Base-by-base conservation (phyloP, 2,888 invertebrate species). In the Limnephilus rhombicus region DNA sequence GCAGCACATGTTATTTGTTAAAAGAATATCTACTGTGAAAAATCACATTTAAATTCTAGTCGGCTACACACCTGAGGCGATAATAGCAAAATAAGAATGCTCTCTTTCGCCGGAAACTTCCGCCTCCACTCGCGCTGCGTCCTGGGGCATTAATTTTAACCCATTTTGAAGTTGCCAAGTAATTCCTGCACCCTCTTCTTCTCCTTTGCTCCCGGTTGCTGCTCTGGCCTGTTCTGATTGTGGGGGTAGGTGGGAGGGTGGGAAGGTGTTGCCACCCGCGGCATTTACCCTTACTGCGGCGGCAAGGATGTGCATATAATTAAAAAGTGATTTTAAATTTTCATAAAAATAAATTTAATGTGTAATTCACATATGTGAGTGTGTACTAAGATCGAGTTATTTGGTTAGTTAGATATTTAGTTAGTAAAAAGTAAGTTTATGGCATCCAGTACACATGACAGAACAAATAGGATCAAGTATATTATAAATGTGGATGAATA, bases 141-240 rank as follows among this genome's bases (percentile, higher is more conserved):
- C 93, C 92, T 91, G 93, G 92, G 92, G 93, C 93, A 93, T 93
- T 93, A 93, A 93, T 93, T 93, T 93, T 93, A 93, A 93, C 93
- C 93, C 93, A 93, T 93, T 93, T 93, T 93, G 93, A 93, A 93
- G 93, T 93, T 93, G 92, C 93, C 93, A 93, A 93, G 93, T 93
- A 93, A 93, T 93, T 93, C 93, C 93, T 93, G 85, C 90, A 91
- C 92, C 87, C 92, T 87, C 87, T 80, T 68, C 86, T n/a, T 80
- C 80, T 41, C 88, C 80, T 31, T 80, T 31, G 31, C 86, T 86
- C 87, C 68, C 68, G 29, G 53, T 34, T 2, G 37, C 85, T 82
- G 31, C 82, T 80, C 80, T 34, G 13, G 37, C 41, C 85, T 29
- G 68, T 80, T 89, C 88, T 89, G 88, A 34, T 34, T 88, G 68